Base-by-base conservation (phyloP, 2,888 invertebrate species). In the Caenorhabditis panamensis region DNA sequence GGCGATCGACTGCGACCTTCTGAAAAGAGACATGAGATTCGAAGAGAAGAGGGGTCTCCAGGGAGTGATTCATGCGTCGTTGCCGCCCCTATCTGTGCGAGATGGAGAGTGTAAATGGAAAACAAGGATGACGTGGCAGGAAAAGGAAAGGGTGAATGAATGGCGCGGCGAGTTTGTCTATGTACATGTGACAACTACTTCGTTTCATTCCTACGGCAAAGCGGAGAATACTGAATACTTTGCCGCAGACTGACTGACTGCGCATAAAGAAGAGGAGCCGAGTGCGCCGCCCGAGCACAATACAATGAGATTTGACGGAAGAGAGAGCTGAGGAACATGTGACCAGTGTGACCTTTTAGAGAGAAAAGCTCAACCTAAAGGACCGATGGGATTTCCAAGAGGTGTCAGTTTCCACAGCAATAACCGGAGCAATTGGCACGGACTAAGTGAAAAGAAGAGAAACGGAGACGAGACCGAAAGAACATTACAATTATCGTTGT, bases 1-100 rank as follows among this genome's bases (percentile, higher is more conserved):
- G 68, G 81, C 77, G 37, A 81, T 81, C 51, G 81, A 81, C 68
- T 81, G 81, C 16, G 81, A 81, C 36, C 81, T 54, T 77, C 81
- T 81, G 81, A 49, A 81, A 79, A 61, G 20, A 61, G 62, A 66
- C 28, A 47, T n/a, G 37, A 20, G 37, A 28, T 58, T 36, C n/a
- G 41, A 36, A 49, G 11, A 18, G 24, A 51, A 31, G 41, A n/a
- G n/a, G n/a, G n/a, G n/a, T 56, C 75, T 54, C 66, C 18, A 49
- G 75, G 67, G 54, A 75, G 75, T 53, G 62, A 68, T 76, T 72
- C 64, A 36, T 63, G 22, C 37, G 41, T 51, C 31, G 67, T 11
- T 44, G 31, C 62, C 31, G 26, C 22, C 26, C 18, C 64, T 49
- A 20, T 56, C 37, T 37, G 44, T 11, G 66, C 56, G 51, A 59